A percentile compares a stretch with the other conserved stretches of the same genome.
These are phyloP conservation scores for Zelostemma sp. DNA, from an alignment of 1,140 invertebrate species.

Conservation along the genomic window DNA sequence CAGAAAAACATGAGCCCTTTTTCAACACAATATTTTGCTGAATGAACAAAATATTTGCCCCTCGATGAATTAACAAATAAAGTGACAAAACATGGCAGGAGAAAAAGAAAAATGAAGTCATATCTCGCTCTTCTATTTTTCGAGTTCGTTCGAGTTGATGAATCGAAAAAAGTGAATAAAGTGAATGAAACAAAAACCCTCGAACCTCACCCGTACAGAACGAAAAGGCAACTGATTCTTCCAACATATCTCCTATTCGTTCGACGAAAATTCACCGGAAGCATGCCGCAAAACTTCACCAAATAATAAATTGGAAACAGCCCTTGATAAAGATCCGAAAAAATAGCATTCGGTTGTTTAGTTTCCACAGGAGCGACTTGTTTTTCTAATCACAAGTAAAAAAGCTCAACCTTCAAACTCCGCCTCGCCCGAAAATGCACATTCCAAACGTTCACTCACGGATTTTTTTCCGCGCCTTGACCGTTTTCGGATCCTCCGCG, in stretches of 20 bases:
- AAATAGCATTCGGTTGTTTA: constrained; percentile 20
- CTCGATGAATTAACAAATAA: too few relatives aligned
- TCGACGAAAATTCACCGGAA: constrained; percentile 51
- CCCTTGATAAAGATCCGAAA: constrained; percentile 52
- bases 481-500: not conserved
- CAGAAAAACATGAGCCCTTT: too few relatives aligned
- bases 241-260: constrained; percentile 43
- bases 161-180: constrained; percentile 12
- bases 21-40: too few relatives aligned
- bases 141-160: too few relatives aligned
- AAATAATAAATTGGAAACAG: constrained; percentile 59
- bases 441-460: constrained; percentile 2
- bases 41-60: too few relatives aligned
- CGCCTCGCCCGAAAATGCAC: not conserved
- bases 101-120: too few relatives aligned
- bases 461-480: not conserved
- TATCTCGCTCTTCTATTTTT: not conserved
- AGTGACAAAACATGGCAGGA: too few relatives aligned
- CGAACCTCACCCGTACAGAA: constrained; percentile 54
- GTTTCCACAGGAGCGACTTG: not conserved
- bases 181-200: not conserved
- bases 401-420: not conserved
- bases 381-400: not conserved
- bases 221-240: constrained; percentile 30
- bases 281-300: constrained; percentile 54